Evolutionary conservation across 2,113 vertebrate genomes (phyloP).

Genomic region (Cephalopterus ornatus): DNA sequence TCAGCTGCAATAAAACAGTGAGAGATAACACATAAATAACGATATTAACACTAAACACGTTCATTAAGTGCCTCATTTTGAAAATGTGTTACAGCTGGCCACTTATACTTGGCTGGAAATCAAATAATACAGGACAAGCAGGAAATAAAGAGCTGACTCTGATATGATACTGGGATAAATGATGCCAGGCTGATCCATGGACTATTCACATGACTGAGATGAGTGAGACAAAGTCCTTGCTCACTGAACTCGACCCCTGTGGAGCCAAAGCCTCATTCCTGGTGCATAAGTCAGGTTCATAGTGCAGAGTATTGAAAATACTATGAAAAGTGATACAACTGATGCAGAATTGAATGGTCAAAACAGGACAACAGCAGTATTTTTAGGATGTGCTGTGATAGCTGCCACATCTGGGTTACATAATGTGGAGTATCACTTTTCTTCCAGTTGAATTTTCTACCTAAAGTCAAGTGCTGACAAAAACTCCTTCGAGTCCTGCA

Average conservation of each 20-base stretch:
- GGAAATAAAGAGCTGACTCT: constrained; percentile 33
- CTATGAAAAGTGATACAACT: accelerated
- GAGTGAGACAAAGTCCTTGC: neutral
- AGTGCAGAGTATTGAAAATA: neutral
- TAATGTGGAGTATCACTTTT: neutral
- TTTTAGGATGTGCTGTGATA: neutral
- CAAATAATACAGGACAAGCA: constrained; percentile 40
- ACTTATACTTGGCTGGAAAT: constrained; percentile 46
- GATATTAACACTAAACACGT: constrained; percentile 43
- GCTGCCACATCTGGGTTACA: neutral
- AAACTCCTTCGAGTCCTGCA: neutral
- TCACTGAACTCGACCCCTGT: neutral
- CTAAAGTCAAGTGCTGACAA: neutral
- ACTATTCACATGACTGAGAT: neutral
- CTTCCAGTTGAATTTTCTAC: neutral
- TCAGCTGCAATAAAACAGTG: constrained; percentile 50
- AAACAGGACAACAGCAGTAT: neutral
- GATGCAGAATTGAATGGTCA: neutral
- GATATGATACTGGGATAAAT: neutral
- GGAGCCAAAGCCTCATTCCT: neutral
- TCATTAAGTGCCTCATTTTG: constrained; percentile 58
- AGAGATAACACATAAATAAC: constrained; percentile 51
- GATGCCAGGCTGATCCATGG: neutral
- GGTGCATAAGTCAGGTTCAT: accelerated
- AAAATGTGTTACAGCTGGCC: constrained; percentile 64